phyloP scores from a whole-genome alignment of 1,140 invertebrate species.

The Brachionus rubens region DNA sequence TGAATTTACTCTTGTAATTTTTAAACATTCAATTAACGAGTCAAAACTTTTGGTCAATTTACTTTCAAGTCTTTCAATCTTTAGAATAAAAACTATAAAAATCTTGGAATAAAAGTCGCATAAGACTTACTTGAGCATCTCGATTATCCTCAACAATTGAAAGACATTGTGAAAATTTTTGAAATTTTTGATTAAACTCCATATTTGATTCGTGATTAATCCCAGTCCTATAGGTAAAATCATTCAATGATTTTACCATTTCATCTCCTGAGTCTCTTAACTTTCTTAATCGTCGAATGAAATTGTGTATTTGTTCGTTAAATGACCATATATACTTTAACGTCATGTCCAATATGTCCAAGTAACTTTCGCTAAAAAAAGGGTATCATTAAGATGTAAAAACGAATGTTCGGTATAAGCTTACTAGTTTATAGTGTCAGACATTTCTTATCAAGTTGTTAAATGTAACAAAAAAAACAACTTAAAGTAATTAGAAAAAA shows the following conservation, averaged over 20 bases:
- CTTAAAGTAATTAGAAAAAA: no score
- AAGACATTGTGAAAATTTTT: background rate
- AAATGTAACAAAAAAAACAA: no score
- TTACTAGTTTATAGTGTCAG: no score
- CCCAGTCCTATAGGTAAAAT: background rate
- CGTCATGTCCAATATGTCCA: background rate
- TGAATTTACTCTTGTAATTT: background rate
- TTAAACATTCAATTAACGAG: background rate
- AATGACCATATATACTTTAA: background rate
- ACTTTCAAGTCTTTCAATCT: background rate
- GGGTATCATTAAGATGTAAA: no score
- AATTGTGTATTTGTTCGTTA: background rate
- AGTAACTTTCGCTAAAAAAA: background rate
- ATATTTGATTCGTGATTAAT: background rate
- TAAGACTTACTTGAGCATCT: background rate
- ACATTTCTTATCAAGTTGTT: no score
- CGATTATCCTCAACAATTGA: constrained; percentile 24
- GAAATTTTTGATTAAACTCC: background rate
- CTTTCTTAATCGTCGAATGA: background rate
- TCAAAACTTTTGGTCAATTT: background rate
- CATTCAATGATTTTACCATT: background rate
- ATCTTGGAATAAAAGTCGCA: background rate
- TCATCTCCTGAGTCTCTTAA: constrained; percentile 19
- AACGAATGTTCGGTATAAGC: no score
- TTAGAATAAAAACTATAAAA: background rate